Evolutionary conservation across 2,888 invertebrate genomes (phyloP).

Genomic region (Ischnura elegans): DNA sequence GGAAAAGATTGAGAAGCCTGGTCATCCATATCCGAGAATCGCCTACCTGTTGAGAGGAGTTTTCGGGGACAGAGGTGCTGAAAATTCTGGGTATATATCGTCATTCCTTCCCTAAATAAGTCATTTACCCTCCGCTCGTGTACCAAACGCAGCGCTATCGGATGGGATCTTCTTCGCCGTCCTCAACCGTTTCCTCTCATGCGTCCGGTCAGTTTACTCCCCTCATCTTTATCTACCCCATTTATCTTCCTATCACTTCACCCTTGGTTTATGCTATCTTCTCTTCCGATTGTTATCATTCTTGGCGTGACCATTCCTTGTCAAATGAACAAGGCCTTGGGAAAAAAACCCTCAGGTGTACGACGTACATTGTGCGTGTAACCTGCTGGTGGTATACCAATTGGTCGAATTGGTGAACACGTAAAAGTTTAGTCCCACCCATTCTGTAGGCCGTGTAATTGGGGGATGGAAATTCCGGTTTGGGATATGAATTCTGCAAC

Average conservation of each 20-base stretch:
- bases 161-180: constrained; percentile 15
- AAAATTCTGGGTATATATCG: constrained; percentile 42
- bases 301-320: too few species aligned
- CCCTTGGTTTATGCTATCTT: neutral
- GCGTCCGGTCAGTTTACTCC: neutral
- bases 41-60: constrained; percentile 58
- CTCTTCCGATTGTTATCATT: too few species aligned
- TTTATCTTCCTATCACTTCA: neutral
- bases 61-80: constrained; percentile 7
- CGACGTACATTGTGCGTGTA: too few species aligned
- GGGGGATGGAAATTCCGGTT: too few species aligned
- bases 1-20: constrained; percentile 51
- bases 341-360: too few species aligned
- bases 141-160: neutral
- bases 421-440: too few species aligned
- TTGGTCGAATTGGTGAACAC: too few species aligned
- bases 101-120: constrained; percentile 59
- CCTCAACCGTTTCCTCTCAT: neutral
- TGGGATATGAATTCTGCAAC: too few species aligned
- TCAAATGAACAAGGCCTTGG: too few species aligned
- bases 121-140: constrained; percentile 41
- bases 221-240: neutral
- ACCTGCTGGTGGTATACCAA: too few species aligned
- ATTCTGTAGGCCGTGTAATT: too few species aligned
- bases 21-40: constrained; percentile 64